Evolutionary conservation across 2,113 vertebrate genomes (phyloP).

Genomic region (Accipiter cooperii): DNA sequence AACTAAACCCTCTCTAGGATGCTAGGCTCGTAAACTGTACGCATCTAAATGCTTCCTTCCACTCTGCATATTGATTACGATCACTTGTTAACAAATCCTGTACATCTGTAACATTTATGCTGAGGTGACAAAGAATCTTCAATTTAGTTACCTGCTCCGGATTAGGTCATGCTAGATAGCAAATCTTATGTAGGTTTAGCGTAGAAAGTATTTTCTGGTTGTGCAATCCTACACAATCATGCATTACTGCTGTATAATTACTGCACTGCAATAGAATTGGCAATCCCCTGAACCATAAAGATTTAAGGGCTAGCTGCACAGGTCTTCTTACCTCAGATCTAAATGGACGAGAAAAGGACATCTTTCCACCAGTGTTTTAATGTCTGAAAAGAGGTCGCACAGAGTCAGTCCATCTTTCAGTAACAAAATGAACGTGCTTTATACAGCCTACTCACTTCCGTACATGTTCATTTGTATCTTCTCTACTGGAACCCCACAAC

Average conservation of each 20-base stretch:
- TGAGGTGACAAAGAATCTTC: background rate
- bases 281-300: background rate
- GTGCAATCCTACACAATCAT: background rate
- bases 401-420: background rate
- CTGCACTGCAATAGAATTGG: background rate
- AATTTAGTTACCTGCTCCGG: background rate
- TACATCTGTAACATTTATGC: background rate
- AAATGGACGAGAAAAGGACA: conserved; percentile 81
- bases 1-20: background rate
- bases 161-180: background rate
- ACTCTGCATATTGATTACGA: background rate
- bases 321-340: conserved; percentile 84
- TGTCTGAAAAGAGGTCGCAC: conserved; percentile 71
- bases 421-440: fast-evolving
- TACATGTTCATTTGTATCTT: background rate
- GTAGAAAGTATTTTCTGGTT: background rate
- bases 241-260: background rate
- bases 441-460: background rate
- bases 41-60: background rate
- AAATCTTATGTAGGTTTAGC: background rate
- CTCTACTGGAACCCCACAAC: background rate
- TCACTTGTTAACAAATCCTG: background rate
- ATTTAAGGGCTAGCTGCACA: background rate
- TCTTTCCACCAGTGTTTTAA: conserved; percentile 79
- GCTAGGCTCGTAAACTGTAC: background rate